Base-by-base conservation (phyloP, 2,888 invertebrate species). In the Adineta ricciae region DNA sequence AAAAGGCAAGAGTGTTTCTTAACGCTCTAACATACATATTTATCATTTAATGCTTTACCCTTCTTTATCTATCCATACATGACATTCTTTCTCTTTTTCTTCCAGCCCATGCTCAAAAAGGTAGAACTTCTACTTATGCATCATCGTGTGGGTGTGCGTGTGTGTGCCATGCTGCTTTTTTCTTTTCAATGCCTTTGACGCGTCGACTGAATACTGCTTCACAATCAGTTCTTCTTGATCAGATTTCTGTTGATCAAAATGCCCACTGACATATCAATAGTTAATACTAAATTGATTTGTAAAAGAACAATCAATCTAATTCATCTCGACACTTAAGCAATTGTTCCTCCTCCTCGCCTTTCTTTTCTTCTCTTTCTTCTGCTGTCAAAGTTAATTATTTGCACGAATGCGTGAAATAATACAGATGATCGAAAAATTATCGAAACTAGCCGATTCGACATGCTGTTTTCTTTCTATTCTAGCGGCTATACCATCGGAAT, bases 321-420 rank as follows among this genome's bases (percentile, higher is more conserved):
- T 64, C 64, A 64, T 64, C 32, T 7, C 32, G 64, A 64, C 64
- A 64, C 64, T 64, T 64, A 27, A 64, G 16, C 64, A 64, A 64
- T 64, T 64, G 64, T 64, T 64, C 64, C 64, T 64, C 64, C 27
- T 64, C 64, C 5, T 56, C n/a, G 9, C 14, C 49, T 49, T 50
- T 50, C 19, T 9, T 50, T 50, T 19, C 19, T 50, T 19, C 19
- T 9, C 50, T 50, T 50, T 50, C 64, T 64, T 64, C 32, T 64
- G 64, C 64, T 64, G 64, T 64, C 64, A 64, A 64, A 64, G 64
- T 64, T 64, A 64, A 64, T 64, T 64, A 64, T 64, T 64, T 64
- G 64, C 64, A 64, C 64, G 64, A 64, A 64, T 32, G 64, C 64
- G 64, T 64, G 64, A 64, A 64, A 64, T 64, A 64, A 32, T 64